Base-by-base conservation (phyloP, 92 coral and sea anemone species). In the Isaurus tuberculatus region DNA sequence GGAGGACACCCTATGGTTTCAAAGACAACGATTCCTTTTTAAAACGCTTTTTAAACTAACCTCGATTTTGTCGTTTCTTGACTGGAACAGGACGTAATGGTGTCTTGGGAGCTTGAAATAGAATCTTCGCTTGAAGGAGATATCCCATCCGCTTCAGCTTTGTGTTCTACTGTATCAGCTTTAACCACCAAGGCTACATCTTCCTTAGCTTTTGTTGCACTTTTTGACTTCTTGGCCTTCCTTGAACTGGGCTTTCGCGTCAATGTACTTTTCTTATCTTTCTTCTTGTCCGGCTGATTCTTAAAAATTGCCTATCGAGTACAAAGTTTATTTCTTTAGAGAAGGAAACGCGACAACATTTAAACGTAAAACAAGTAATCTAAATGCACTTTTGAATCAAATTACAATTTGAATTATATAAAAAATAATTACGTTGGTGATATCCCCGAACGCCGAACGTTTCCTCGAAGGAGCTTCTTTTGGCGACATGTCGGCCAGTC, bases 401-500 rank as follows among this genome's bases (percentile, higher is more conserved):
- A 36, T 37, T 20, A 11, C 5, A 65, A 29, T 5, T 37, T 34
- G 28, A 37, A 5, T n/a, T n/a, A n/a, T n/a, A n/a, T 27, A 20
- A 72, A 29, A 27, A 6, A 16, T 31, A 73, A 94, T 85, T 90
- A 95, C 98, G 68, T 95, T 95, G 40, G 98, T 95, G 70, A 95
- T 91, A 65, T 95, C 98, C 8, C 98, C 98, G 70, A 95, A 95
- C 0, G 96, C 98, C 32, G 98, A 92, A 43, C 98, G 81, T 83
- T 95, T 95, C 26, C 92, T 79, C 10, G 98, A 89, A 11, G 99
- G 98, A 2, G 94, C 98, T 23, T 84, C 83, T 32, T 79, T 83
- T 0, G 99, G 94, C 14, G 98, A 95, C 66, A 84, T 86, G 49
- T 92, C 96, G 1, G 98, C 93, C 23, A 86, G 77, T 72, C 99